These are phyloP conservation scores for Eulemur rufifrons DNA, from an alignment of 2,113 vertebrate genomes.

Conservation along the genomic window DNA sequence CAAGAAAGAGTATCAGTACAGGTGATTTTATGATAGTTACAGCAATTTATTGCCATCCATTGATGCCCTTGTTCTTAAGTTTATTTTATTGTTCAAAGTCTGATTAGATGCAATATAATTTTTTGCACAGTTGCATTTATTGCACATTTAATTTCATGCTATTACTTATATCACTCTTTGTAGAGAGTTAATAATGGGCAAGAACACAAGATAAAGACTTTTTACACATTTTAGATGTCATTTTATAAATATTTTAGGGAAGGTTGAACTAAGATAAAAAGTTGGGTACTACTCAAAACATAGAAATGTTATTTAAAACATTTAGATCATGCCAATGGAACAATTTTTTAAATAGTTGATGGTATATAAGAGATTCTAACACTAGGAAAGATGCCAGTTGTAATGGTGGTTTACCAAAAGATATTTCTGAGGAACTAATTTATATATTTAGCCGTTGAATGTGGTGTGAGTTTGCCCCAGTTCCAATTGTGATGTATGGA, in stretches of 20 bases:
- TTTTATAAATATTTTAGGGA: conserved; percentile 6
- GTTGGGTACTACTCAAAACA: neutral
- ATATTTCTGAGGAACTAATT: neutral
- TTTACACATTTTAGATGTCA: neutral
- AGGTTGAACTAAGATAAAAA: neutral
- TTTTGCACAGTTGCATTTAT: neutral
- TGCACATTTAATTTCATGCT: neutral
- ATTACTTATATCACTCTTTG: neutral
- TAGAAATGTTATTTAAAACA: neutral
- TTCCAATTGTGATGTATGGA: neutral
- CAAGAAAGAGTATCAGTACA: neutral
- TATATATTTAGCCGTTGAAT: neutral
- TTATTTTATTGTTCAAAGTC: neutral
- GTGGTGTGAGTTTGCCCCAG: neutral
- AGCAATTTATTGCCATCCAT: neutral
- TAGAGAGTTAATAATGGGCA: neutral
- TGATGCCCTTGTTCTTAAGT: neutral
- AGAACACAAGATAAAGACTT: neutral
- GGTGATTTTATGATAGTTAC: neutral
- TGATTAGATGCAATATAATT: neutral
- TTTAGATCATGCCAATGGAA: neutral
- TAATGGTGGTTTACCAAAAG: neutral
- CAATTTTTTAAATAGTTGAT: neutral
- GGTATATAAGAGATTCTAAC: neutral
- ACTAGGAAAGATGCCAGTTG: neutral